These are phyloP conservation scores for Rhopalosiphum maidis DNA, from an alignment of 1,140 invertebrate genomes.

Conservation along the genomic window DNA sequence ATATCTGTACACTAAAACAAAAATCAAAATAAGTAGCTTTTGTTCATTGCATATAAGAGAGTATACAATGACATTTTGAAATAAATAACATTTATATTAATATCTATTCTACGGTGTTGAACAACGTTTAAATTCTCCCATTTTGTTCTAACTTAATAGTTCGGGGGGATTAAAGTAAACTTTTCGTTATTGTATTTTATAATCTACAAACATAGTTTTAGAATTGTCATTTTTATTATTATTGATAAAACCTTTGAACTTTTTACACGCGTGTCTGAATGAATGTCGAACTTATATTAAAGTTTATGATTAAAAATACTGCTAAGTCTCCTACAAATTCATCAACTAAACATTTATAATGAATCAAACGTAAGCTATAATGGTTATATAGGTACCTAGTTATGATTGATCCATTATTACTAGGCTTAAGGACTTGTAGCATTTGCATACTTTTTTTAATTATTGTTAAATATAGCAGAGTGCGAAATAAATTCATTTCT, in stretches of 20 bases:
- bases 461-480: too few species aligned
- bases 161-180: background rate
- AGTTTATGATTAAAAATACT: constrained; percentile 1
- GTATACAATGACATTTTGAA: background rate
- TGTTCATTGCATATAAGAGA: background rate
- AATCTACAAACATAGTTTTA: background rate
- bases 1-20: constrained; percentile 5
- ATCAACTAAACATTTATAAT: background rate
- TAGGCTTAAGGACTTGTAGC: too few species aligned
- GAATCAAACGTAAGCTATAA: background rate
- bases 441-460: too few species aligned
- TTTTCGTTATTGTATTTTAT: background rate
- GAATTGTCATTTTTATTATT: constrained; percentile 1
- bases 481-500: too few species aligned
- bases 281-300: background rate
- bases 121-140: background rate
- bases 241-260: background rate
- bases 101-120: background rate
- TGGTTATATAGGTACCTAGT: too few species aligned
- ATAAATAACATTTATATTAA: background rate
- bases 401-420: background rate
- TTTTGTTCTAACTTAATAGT: background rate
- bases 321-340: background rate
- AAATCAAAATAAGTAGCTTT: background rate
- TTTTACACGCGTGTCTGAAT: background rate